Evolutionary conservation across 2,888 invertebrate genomes (phyloP), one percentile per base, ranked within the genome.

Genomic region (Limnephilus lunatus): DNA sequence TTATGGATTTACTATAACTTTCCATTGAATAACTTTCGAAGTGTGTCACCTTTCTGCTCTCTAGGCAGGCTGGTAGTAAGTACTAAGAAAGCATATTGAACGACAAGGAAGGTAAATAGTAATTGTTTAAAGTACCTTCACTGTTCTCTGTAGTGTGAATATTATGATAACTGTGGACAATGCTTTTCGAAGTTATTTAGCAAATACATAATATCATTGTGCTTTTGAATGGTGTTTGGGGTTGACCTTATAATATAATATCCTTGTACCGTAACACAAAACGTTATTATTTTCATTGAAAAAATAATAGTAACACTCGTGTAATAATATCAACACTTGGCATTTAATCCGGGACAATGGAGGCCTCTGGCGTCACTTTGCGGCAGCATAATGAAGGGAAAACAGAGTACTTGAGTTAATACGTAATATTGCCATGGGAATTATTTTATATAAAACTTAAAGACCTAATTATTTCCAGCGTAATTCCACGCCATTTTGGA

Each of bases 401-500:
- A 86, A 44, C 44, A 86, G 86, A 86, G n/a, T 86, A 86, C 86
- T 86, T 30, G 35, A 44, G 86, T 86, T 86, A 86, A 48, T 86
- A 86, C 44, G 44, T 25, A 44, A 86, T 44, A 86, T 86, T 86
- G 86, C 86, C 44, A 35, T 86, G 86, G 86, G 86, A 86, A 86
- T 86, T 48, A 86, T 86, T 86, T 86, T n/a, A 44, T 86, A 86
- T 86, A 86, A 86, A 86, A 86, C 44, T 86, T 86, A 88, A 88
- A 68, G 80, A 88, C 80, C 30, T 88, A 88, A 88, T 88, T 80
- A 88, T 88, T 68, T n/a, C 88, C n/a, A 19, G 32, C 68, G 35
- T 82, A 90, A 90, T 81, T 82, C 82, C 32, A 25, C 81, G 81
- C 44, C 81, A 82, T 90, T 90, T 82, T 53, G 82, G n/a, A 19